Evolutionary conservation across 2,113 vertebrate genomes (phyloP), one percentile per base, ranked within the genome.

Genomic region (Phasianus colchicus): DNA sequence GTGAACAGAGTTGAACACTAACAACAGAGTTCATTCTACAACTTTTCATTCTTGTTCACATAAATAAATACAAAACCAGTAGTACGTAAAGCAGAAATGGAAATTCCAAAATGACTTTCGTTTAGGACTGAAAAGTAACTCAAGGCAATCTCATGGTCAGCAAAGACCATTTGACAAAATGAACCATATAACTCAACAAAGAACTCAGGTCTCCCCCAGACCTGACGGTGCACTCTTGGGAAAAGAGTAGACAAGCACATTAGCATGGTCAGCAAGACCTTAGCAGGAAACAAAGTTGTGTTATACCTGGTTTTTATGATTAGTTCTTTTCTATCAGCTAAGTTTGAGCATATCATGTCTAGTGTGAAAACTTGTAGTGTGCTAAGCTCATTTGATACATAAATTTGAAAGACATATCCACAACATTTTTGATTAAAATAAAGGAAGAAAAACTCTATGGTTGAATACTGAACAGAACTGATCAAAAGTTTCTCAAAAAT

Each of bases 291-390:
- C 29, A 60, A 66, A 70, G 2, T 58, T 60, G 1, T 21, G 50
- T 15, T 22, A 32, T 11, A 29, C 20, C 15, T 48, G 16, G 52
- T 52, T 63, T 60, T 2, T 58, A 43, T 58, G 76, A 63, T n/a
- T 45, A 78, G 78, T 78, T 75, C 14, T 47, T 45, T 19, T 54
- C 21, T 25, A 11, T 36, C 55, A 30, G 11, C n/a, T 57, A 52
- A 29, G 4, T 78, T 47, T 69, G 64, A 45, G 8, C 4, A 29
- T 32, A 43, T 6, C 12, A 30, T 0, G 0, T 42, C 13, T 21
- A 21, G 13, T n/a, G 18, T 29, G 25, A 61, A 86, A 92, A 61
- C 17, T 67, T 43, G 69, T 24, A 80, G 30, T 21, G 24, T 24
- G 7, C 84, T 65, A 50, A 74, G 67, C 29, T 12, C 36, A 22